A percentile compares a stretch with the other conserved stretches of the same genome.
These are phyloP conservation scores for Parochlus steinenii DNA, from an alignment of 2,888 invertebrate species.

Conservation along the genomic window DNA sequence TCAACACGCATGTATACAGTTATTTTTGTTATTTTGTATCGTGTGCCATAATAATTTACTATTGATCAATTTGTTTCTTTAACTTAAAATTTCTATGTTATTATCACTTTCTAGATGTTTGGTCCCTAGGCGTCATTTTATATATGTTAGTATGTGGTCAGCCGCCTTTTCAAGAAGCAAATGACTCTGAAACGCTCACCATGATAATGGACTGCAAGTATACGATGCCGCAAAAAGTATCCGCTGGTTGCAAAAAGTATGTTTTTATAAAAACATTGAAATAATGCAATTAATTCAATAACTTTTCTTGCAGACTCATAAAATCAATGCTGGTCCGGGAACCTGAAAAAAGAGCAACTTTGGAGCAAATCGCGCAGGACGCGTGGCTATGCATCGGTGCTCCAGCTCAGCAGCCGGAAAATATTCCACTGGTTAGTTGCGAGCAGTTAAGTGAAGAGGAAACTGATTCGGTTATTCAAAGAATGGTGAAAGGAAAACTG, in stretches of 20 bases:
- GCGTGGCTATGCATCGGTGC: slow-evolving; percentile 57
- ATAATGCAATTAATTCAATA: slow-evolving; percentile 1
- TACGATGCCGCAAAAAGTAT: slow-evolving; percentile 75
- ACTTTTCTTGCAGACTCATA: slow-evolving; percentile 48
- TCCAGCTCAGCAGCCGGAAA: slow-evolving; percentile 37
- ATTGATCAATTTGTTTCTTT: too few species aligned
- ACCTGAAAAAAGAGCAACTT: slow-evolving; percentile 73
- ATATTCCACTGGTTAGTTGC: slow-evolving; percentile 69
- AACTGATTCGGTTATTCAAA: slow-evolving; percentile 78
- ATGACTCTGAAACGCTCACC: slow-evolving; percentile 96
- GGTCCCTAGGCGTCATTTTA: slow-evolving; percentile 96
- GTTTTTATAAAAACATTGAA: slow-evolving; percentile 8
- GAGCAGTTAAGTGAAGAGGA: slow-evolving; percentile 86
- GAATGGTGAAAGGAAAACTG: slow-evolving; percentile 91
- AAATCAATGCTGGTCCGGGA: slow-evolving; percentile 85
- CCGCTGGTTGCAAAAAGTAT: slow-evolving; percentile 67
- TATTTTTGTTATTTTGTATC: too few species aligned
- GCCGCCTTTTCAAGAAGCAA: slow-evolving; percentile 97
- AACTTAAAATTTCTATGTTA: too few species aligned
- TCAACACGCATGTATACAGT: not conserved
- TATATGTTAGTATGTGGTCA: slow-evolving; percentile 97
- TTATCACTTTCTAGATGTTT: slow-evolving; percentile 54
- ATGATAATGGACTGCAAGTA: slow-evolving; percentile 99
- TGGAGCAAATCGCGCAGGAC: slow-evolving; percentile 68
- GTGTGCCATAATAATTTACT: too few species aligned